A percentile compares a stretch with the other conserved stretches of the same genome.
Conservation (phyloP, 2,113 vertebrate genomes). For the Cinclus mexicanus region DNA sequence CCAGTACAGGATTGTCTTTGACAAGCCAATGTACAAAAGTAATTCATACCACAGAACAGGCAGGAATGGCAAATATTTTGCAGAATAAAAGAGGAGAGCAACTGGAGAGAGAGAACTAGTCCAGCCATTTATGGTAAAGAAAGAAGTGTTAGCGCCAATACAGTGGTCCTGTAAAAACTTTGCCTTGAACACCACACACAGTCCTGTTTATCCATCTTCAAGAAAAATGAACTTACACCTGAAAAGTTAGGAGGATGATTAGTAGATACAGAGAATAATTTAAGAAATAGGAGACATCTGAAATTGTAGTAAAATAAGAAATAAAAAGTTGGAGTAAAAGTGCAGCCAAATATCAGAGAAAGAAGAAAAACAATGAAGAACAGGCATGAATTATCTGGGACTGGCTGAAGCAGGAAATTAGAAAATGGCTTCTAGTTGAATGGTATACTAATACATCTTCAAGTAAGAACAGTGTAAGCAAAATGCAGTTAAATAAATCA, state of each 20-base stretch:
- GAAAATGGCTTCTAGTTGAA: not conserved
- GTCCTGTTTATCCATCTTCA: not conserved
- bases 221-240: not conserved
- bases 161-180: not conserved
- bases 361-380: not conserved
- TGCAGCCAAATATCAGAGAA: not conserved
- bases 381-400: not conserved
- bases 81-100: not conserved
- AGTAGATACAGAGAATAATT: not conserved
- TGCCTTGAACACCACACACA: not conserved
- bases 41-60: not conserved
- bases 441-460: not conserved
- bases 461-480: not conserved
- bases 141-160: fast-evolving
- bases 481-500: not conserved
- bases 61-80: not conserved
- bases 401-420: not conserved
- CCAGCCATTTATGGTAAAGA: not conserved
- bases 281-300: not conserved
- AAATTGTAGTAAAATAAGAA: not conserved
- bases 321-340: not conserved
- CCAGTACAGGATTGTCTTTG: not conserved
- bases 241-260: not conserved
- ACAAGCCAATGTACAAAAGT: not conserved
- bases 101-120: not conserved